Base-by-base conservation (phyloP, 1,140 invertebrate species). In the Condylostylus longicornis region DNA sequence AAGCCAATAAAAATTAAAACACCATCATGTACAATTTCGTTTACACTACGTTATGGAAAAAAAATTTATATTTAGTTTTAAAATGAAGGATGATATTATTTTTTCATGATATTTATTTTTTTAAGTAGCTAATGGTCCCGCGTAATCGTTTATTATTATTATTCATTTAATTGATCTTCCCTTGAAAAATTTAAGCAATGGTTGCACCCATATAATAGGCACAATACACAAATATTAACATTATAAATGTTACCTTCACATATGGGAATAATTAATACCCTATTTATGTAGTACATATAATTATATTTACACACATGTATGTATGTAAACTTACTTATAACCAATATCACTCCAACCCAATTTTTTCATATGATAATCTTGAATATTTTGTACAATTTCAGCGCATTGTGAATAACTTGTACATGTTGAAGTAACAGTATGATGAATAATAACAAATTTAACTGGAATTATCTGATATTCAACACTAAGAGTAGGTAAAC, bases 361-460 rank as follows among this genome's bases (percentile, higher is more conserved):
- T 5, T 57, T 38, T 12, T 35, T 42, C 31, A 58, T 52, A 20
- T 59, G 56, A 32, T 48, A 56, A 19, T 6, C 33, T 47, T 60
- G 57, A 35, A 56, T 58, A 23, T 44, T 46, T 23, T 53, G 49
- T 1, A 60, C 33, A 4, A 48, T 47, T 6, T 51, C 43, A 7
- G 54, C 46, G 37, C 56, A 83, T 18, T 60, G 44, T 7, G 47
- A 38, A 29, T 68, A 58, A 1, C 63, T 62, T 2, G 38, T 38
- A 46, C 79, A 82, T 33, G 62, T 58, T 5, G 47, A 38, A 1
- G 71, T 71, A 1, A 69, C 75, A 2, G 77, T 76, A 45, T 83
- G 79, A 50, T 80, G 75, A 28, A 82, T 67, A 15, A 84, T 69
- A 2, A 77, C 77, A 38, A 74, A 66, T 45, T 63, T 47, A 1